phyloP scores from a whole-genome alignment of 2,888 invertebrate genomes.

The Pristionchus exspectatus region DNA sequence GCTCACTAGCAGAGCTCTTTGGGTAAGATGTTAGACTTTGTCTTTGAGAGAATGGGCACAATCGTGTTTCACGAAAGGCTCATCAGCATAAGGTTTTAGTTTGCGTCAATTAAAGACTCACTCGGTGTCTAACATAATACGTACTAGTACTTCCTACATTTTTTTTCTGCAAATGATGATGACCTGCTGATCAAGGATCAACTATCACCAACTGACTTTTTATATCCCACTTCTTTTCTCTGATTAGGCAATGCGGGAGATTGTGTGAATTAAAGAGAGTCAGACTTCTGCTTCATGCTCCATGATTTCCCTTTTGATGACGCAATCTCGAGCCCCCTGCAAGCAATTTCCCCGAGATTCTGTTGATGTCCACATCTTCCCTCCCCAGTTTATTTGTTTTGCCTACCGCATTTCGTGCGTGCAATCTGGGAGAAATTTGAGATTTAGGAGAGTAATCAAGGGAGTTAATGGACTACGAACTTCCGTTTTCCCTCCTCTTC shows the following conservation, averaged over 20 bases:
- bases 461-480: background rate
- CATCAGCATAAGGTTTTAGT: no score
- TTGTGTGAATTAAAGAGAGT: background rate
- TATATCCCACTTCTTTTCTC: background rate
- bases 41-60: background rate
- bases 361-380: background rate
- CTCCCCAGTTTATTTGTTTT: background rate
- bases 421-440: background rate
- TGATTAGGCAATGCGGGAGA: background rate
- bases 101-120: background rate
- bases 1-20: no score
- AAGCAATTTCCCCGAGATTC: constrained; percentile 19
- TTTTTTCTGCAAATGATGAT: background rate
- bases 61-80: background rate
- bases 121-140: no score
- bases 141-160: background rate
- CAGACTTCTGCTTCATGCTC: background rate
- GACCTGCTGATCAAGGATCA: background rate
- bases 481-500: background rate
- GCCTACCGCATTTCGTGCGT: constrained; percentile 1
- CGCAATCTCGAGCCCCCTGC: background rate
- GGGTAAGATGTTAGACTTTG: no score
- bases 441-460: constrained; percentile 24
- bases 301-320: background rate
- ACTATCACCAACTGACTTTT: background rate